These are phyloP conservation scores for Spodoptera littoralis DNA, from an alignment of 2,888 invertebrate genomes.

Conservation along the genomic window DNA sequence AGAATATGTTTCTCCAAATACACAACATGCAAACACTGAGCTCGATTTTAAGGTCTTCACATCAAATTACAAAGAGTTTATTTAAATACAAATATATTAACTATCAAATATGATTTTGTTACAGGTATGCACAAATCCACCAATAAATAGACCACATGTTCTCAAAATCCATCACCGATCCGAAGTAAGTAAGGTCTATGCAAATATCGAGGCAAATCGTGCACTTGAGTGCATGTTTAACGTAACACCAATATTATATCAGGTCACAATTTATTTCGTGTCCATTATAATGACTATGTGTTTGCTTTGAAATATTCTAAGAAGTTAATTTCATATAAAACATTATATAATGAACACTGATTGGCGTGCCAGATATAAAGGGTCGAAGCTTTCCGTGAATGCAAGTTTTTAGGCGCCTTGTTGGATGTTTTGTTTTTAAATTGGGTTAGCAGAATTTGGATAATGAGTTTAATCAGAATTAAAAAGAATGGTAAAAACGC, in stretches of 20 bases:
- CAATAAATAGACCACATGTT: neutral
- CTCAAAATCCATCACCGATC: neutral
- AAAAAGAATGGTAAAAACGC: too few species aligned
- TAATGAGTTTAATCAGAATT: too few species aligned
- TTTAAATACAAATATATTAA: neutral
- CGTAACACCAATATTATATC: conserved; percentile 12
- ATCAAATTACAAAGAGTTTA: too few species aligned
- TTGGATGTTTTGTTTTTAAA: neutral
- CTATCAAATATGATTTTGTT: conserved; percentile 17
- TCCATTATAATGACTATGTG: conserved; percentile 24
- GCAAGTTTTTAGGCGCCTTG: conserved; percentile 27
- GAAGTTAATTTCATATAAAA: conserved; percentile 36
- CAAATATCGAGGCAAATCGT: neutral
- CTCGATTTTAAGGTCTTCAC: too few species aligned
- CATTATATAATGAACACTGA: conserved; percentile 34
- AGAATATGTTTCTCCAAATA: too few species aligned
- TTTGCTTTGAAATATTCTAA: conserved; percentile 31
- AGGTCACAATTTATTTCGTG: conserved; percentile 37
- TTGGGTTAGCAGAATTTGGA: neutral
- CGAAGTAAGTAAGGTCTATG: too few species aligned
- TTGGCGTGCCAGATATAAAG: conserved; percentile 38
- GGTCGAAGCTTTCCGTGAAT: conserved; percentile 28
- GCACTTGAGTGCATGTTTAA: conserved; percentile 19
- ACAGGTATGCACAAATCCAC: conserved; percentile 28
- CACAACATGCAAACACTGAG: too few species aligned